phyloP scores from a whole-genome alignment of 2,888 invertebrate genomes.

The Lamellibrachia columna region DNA sequence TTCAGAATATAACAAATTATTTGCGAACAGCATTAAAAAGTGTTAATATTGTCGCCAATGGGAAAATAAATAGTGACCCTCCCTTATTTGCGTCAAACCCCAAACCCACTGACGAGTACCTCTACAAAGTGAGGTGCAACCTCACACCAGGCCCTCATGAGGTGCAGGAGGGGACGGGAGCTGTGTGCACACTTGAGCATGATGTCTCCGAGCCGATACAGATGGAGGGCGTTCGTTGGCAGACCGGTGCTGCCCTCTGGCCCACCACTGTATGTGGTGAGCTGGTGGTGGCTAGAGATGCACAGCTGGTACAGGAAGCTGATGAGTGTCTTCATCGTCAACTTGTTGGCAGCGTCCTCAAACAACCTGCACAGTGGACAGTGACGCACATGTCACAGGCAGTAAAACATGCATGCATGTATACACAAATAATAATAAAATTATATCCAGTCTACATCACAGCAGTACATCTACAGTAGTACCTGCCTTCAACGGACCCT shows the following conservation, averaged over 20 bases:
- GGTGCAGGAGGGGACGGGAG: conserved; percentile 87
- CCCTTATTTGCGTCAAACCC: too few relatives aligned
- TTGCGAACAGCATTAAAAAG: too few relatives aligned
- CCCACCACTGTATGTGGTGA: conserved; percentile 62
- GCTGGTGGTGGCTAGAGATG: conserved; percentile 84
- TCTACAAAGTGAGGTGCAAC: conserved; percentile 94
- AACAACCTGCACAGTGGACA: conserved; percentile 73
- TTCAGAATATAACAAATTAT: too few relatives aligned
- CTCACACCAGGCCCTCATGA: conserved; percentile 90
- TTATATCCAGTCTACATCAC: too few relatives aligned
- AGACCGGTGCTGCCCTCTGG: conserved; percentile 28
- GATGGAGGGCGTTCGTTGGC: conserved; percentile 67
- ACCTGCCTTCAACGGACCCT: too few relatives aligned
- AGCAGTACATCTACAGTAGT: too few relatives aligned
- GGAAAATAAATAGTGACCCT: too few relatives aligned
- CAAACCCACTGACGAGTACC: conserved; percentile 66
- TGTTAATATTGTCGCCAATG: too few relatives aligned
- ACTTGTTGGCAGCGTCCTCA: conserved; percentile 85
- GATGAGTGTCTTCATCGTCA: conserved; percentile 85
- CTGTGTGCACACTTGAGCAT: conserved; percentile 87
- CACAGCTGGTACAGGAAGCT: conserved; percentile 85
- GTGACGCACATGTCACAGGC: neutral
- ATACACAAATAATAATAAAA: neutral
- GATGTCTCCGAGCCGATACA: conserved; percentile 89
- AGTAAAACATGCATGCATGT: neutral